These are phyloP conservation scores for Philypnodon macrostomus DNA, from an alignment of 2,797 vertebrate species.

Conservation along the genomic window DNA sequence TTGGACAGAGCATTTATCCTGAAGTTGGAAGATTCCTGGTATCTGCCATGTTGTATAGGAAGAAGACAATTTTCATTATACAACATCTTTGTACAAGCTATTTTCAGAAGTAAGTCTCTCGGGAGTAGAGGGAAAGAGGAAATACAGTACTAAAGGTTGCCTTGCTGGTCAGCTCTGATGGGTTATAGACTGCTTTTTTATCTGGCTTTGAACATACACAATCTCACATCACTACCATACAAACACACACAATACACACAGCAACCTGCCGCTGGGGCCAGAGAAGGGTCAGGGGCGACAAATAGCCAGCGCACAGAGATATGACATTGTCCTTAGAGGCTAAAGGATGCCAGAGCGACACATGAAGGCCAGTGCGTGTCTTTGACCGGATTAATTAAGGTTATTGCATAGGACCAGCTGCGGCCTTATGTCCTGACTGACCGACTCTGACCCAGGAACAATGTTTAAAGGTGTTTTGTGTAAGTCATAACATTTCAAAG, in stretches of 20 bases:
- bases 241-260: slow-evolving; percentile 10
- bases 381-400: slow-evolving; percentile 46
- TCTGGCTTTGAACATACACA: background rate
- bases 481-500: slow-evolving; percentile 25
- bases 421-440: slow-evolving; percentile 21
- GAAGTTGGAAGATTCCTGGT: too few species aligned
- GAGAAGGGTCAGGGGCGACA: slow-evolving; percentile 49
- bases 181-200: slow-evolving; percentile 49
- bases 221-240: background rate
- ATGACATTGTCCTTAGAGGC: slow-evolving; percentile 34
- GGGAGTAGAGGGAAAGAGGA: background rate
- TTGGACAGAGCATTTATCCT: too few species aligned
- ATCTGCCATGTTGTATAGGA: too few species aligned
- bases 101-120: background rate
- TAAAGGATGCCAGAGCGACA: slow-evolving; percentile 27
- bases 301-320: slow-evolving; percentile 33
- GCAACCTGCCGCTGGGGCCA: slow-evolving; percentile 22
- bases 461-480: slow-evolving; percentile 25
- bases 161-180: slow-evolving; percentile 60
- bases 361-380: slow-evolving; percentile 23
- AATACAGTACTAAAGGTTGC: too few species aligned
- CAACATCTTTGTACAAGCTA: too few species aligned
- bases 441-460: slow-evolving; percentile 39
- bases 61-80: too few species aligned
- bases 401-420: slow-evolving; percentile 32